Evolutionary conservation across 1,140 invertebrate species (phyloP), one percentile per base, ranked within the genome.

Genomic region (Zelostemma sp.): DNA sequence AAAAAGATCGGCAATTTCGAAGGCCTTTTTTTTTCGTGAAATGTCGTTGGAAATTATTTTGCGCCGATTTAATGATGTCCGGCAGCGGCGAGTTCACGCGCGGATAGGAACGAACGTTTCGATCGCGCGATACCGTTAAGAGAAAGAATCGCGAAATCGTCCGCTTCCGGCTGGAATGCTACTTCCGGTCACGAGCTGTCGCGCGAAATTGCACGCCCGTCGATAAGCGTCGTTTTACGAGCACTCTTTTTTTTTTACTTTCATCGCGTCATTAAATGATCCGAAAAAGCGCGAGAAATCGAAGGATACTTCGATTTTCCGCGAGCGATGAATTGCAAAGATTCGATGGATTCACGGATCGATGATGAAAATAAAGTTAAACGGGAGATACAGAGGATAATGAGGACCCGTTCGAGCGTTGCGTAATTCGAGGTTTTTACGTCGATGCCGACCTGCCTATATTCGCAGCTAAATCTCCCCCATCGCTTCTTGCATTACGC

Each of bases 161-260:
- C 75, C 69, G 74, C 78, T 83, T 81, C 82, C 81, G 77, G 79
- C 74, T 78, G 72, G 76, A 78, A 75, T 73, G 72, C 51, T 73
- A 75, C 76, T 84, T 83, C 82, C 81, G 82, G 81, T 84, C 82
- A 84, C 80, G 81, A 83, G 72, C 67, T 69, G 69, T 68, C 67
- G 72, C 75, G 71, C 62, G 62, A 75, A 72, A 74, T 63, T 72
- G 69, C 58, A 73, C 71, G 66, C 71, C 55, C 71, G 60, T 59
- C 56, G 64, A 62, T 46, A 60, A 68, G 49, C 63, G 63, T 63
- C 67, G 71, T 69, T 60, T 62, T 68, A 57, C 65, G 65, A 72
- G 59, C 25, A 57, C 60, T 72, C 43, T 51, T 73, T 73, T 72
- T 66, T 57, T 69, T 62, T 55, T 62, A n/a, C 57, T 53, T 49